These are phyloP conservation scores for Anoplopoma fimbria DNA, from an alignment of 2,113 vertebrate species.

Conservation along the genomic window DNA sequence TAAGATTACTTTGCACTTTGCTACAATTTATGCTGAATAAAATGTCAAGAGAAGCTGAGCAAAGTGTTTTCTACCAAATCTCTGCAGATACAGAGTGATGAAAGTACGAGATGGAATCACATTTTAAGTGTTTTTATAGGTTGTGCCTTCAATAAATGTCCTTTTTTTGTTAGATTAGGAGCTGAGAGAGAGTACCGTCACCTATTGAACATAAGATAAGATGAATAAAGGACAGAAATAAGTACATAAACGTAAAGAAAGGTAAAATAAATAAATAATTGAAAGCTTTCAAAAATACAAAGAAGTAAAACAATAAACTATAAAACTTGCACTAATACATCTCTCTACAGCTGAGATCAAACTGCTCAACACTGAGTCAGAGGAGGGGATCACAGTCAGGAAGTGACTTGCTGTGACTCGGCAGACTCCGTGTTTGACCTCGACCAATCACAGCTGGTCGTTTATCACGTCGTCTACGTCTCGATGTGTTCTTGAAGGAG, in stretches of 20 bases:
- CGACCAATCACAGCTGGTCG: conserved; percentile 1
- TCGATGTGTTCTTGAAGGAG: neutral
- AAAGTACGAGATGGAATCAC: neutral
- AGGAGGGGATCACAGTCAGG: neutral
- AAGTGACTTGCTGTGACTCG: neutral
- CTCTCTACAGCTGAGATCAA: neutral
- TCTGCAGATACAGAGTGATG: neutral
- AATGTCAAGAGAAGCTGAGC: neutral
- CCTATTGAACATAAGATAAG: neutral
- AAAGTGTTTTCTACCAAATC: neutral
- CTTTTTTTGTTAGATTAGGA: neutral
- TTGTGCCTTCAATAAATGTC: neutral
- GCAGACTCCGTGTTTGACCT: neutral
- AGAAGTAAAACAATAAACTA: neutral
- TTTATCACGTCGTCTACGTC: neutral
- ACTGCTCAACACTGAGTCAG: neutral
- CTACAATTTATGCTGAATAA: neutral
- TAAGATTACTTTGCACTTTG: neutral
- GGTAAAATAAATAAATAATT: too few species aligned
- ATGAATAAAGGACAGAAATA: too few species aligned
- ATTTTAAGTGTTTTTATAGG: neutral
- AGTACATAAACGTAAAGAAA: too few species aligned
- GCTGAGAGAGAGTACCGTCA: neutral
- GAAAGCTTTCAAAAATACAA: neutral
- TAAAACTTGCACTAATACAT: neutral